Evolutionary conservation across 2,113 vertebrate genomes (phyloP).

Genomic region (Sarotherodon lohbergeri): DNA sequence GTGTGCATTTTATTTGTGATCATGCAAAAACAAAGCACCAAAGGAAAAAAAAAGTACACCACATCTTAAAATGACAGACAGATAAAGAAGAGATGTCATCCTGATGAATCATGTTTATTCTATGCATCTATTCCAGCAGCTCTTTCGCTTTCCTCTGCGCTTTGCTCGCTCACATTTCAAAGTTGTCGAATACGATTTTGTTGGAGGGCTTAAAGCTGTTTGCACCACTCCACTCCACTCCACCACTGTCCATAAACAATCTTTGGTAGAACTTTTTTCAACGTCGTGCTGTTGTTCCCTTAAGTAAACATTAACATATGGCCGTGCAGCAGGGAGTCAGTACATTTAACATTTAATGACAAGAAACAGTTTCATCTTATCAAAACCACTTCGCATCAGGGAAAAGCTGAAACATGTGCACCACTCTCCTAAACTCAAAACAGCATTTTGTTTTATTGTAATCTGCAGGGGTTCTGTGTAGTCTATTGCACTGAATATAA

Average conservation of each 20-base stretch:
- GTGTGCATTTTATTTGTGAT: neutral
- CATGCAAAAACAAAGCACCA: neutral
- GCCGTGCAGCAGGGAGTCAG: neutral
- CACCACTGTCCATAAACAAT: neutral
- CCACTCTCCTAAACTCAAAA: neutral
- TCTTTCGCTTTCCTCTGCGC: neutral
- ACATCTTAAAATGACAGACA: neutral
- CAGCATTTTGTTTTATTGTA: neutral
- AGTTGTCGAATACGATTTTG: neutral
- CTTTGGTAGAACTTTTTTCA: neutral
- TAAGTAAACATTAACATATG: neutral
- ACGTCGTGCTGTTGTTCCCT: neutral
- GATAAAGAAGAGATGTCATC: neutral
- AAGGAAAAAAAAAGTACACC: neutral
- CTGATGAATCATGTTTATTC: neutral
- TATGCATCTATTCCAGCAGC: neutral
- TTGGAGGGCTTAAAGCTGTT: neutral
- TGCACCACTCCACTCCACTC: neutral
- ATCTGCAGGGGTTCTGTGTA: neutral
- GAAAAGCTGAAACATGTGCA: neutral
- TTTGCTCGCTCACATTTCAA: neutral
- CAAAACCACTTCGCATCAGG: neutral
- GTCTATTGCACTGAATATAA: neutral
- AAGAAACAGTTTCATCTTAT: neutral
- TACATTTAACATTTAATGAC: neutral